A percentile compares a stretch with the other conserved stretches of the same genome.
Evolutionary conservation across 1,140 invertebrate species (phyloP).

Genomic region (Hypothenemus hampei): DNA sequence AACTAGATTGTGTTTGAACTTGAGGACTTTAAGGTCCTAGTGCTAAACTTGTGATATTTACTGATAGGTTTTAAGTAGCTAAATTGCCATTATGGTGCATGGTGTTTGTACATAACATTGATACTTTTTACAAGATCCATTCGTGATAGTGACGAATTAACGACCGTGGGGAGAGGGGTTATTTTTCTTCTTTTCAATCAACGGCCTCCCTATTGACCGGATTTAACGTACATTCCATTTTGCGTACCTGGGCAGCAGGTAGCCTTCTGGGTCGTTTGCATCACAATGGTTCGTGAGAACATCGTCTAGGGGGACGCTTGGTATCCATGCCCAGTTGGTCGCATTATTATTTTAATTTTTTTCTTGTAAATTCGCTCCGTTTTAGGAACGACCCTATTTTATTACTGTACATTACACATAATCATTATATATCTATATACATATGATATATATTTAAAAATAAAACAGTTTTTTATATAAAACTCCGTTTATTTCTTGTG

Average conservation of each 20-base stretch:
- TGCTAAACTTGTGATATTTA: too few relatives aligned
- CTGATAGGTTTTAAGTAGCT: too few relatives aligned
- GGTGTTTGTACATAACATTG: too few relatives aligned
- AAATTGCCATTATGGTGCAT: too few relatives aligned
- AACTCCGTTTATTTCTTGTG: too few relatives aligned
- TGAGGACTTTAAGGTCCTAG: conserved; percentile 12
- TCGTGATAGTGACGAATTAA: too few relatives aligned
- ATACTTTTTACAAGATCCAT: too few relatives aligned
- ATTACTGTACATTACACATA: conserved; percentile 37
- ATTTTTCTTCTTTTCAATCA: too few relatives aligned
- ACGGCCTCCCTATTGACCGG: background rate
- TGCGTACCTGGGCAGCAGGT: too few relatives aligned
- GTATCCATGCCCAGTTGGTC: conserved; percentile 6
- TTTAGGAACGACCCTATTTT: conserved; percentile 36
- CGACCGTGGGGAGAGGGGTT: too few relatives aligned
- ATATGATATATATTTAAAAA: conserved; percentile 36
- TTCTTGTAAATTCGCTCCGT: conserved; percentile 25
- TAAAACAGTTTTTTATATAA: too few relatives aligned
- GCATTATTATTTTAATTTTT: conserved; percentile 11
- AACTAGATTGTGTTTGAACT: conserved; percentile 17
- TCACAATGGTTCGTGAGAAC: conserved; percentile 7
- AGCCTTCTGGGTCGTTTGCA: conserved; percentile 18
- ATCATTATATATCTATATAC: too few relatives aligned
- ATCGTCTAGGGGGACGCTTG: conserved; percentile 4
- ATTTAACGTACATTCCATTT: conserved; percentile 30